Evolutionary conservation across 2,113 vertebrate genomes (phyloP), one percentile per base, ranked within the genome.

Genomic region (Natator depressus): DNA sequence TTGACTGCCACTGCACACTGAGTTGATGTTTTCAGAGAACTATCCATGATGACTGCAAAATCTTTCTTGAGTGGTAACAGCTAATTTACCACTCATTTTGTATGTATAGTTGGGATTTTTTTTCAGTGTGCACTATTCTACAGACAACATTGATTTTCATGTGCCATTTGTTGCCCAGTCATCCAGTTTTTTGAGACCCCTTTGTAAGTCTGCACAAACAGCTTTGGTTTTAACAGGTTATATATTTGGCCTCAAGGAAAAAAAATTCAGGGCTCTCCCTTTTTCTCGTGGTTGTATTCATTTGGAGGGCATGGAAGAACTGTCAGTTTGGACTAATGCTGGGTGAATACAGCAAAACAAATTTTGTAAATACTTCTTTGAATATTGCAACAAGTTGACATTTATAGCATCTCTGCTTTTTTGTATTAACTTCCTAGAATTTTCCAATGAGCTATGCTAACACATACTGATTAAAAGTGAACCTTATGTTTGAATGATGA

Each of bases 261-360:
- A 19, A 42, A 20, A 54, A 19, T 79, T 79, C 16, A 78, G 31
- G 4, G 29, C 6, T 42, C 38, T 13, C 5, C 3, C 42, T 76
- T 76, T 42, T 55, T 3, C 42, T 8, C 12, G 11, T 5, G 22
- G 42, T 9, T 54, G 5, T 46, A 76, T 25, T 42, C 5, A 50
- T 50, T 69, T 51, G 35, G 46, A 1, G 27, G n/a, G 38, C 6
- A 54, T 72, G 0, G 1, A 19, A 46, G n/a, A 38, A 16, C 1
- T 3, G 4, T 9, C 54, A 20, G 35, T 82, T 85, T 31, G 27
- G 31, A 46, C 53, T 87, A 49, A 20, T 55, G 42, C 12, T 38
- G 46, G 3, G 20, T 13, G 76, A 49, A 24, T 24, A 65, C 20
- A 46, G n/a, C 31, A 55, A 12, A 84, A 69, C 9, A 54, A 72